Base-by-base conservation (phyloP, 2,113 vertebrate species). In the Rhadina sibilatrix region DNA sequence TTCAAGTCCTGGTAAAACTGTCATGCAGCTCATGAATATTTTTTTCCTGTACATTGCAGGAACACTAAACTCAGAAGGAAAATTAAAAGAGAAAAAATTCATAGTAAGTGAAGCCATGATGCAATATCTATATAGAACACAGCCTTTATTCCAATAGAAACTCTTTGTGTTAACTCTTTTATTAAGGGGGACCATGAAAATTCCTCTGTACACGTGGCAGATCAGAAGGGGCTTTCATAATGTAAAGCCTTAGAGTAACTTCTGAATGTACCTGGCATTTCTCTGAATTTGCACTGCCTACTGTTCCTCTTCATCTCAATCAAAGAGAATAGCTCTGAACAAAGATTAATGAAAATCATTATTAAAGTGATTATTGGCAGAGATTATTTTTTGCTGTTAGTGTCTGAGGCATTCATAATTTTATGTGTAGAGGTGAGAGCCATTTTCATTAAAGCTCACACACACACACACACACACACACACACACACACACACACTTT, bases 291-390 rank as follows among this genome's bases (percentile, higher is more conserved):
- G 56, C 56, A 60, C 47, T 86, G 78, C 87, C 91, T 93, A 88
- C 90, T 91, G 87, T 77, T 95, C 71, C 71, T 92, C 91, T 93
- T 97, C 90, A 93, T 95, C 95, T 83, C 79, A 90, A 77, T 94
- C 92, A 96, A 96, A 94, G 56, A 70, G 54, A 90, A 94, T 61
- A 86, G 47, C 63, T 93, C 90, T 90, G 88, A 94, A 90, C 60
- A 93, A 94, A 90, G 90, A 91, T 70, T 95, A 94, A 95, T 88
- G 85, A 93, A 97, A 96, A 86, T 88, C 68, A 70, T 95, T 94
- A 94, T 93, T 93, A 90, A 85, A 60, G 60, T 86, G 93, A 96
- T 95, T 94, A 94, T 66, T 96, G 12, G 1, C 30, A 60, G 68
- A 95, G 79, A 96, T 96, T 93, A 90, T 69, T 95, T 95, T 95